Percentiles rank a stretch among this genome's conserved stretches.
These are phyloP conservation scores for Chaetorhynchus papuensis DNA, from an alignment of 2,113 vertebrate species.

Conservation along the genomic window DNA sequence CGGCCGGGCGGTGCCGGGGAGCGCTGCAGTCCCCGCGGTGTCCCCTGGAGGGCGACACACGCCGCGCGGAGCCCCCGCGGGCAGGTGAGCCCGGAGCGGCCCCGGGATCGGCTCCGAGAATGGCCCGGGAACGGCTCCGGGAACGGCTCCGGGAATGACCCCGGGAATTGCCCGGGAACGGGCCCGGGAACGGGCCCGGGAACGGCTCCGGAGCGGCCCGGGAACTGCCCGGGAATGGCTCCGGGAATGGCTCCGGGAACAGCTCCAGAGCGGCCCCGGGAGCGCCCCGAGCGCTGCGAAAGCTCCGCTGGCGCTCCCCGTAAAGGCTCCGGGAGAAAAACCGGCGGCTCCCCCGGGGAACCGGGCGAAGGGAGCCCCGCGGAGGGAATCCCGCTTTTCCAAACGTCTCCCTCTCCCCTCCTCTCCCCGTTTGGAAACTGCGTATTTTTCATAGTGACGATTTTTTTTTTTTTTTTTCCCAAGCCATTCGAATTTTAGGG, in stretches of 20 bases:
- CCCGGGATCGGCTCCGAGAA: too few relatives aligned
- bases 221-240: fast-evolving
- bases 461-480: background rate
- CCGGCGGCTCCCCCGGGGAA: background rate
- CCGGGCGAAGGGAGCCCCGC: background rate
- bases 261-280: background rate
- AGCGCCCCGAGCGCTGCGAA: background rate
- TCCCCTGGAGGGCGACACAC: constrained; percentile 53
- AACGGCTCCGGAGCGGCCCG: fast-evolving
- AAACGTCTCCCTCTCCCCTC: background rate
- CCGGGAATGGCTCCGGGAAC: fast-evolving
- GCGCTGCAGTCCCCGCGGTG: background rate
- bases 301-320: background rate
- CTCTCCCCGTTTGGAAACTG: background rate
- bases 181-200: too few relatives aligned
- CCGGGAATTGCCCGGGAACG: fast-evolving
- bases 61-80: background rate
- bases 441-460: background rate
- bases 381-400: background rate
- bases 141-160: too few relatives aligned
- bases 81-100: constrained; percentile 3
- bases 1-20: background rate
- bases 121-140: too few relatives aligned
- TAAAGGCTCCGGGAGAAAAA: background rate
- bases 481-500: background rate